These are phyloP conservation scores for Blomia tropicalis DNA, from an alignment of 2,888 invertebrate species.

Conservation along the genomic window DNA sequence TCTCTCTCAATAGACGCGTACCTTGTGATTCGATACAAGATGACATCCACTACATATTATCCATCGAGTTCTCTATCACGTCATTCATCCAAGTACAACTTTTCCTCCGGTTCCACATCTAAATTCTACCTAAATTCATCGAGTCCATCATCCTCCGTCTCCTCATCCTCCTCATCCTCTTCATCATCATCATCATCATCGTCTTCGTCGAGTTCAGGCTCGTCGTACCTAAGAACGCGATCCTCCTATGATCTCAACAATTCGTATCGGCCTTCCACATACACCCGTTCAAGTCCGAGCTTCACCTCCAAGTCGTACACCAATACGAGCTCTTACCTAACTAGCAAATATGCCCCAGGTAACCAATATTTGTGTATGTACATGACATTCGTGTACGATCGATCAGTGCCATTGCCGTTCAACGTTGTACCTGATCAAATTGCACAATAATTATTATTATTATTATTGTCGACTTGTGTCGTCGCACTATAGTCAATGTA, in stretches of 20 bases:
- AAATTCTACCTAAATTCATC: slow-evolving; percentile 10
- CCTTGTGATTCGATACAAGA: background rate
- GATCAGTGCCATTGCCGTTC: too few species aligned
- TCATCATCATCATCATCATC: background rate
- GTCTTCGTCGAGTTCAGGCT: background rate
- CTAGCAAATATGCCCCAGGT: slow-evolving; percentile 8
- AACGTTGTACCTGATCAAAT: too few species aligned
- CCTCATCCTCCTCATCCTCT: slow-evolving; percentile 8
- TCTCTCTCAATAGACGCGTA: background rate
- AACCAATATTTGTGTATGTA: too few species aligned
- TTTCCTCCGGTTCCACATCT: background rate
- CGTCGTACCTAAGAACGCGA: slow-evolving; percentile 7
- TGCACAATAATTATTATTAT: too few species aligned
- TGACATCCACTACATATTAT: background rate
- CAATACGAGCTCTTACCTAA: background rate
- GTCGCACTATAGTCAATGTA: background rate
- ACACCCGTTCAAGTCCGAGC: slow-evolving; percentile 12
- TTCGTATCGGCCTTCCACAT: slow-evolving; percentile 10
- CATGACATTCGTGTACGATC: too few species aligned
- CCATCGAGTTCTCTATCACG: background rate
- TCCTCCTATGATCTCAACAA: slow-evolving; percentile 17
- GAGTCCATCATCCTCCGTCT: background rate
- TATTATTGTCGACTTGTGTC: background rate
- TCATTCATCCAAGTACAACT: background rate
- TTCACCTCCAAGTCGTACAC: slow-evolving; percentile 12